Conservation (phyloP, 1,140 invertebrate species). For the Neomicropteryx cornuta region DNA sequence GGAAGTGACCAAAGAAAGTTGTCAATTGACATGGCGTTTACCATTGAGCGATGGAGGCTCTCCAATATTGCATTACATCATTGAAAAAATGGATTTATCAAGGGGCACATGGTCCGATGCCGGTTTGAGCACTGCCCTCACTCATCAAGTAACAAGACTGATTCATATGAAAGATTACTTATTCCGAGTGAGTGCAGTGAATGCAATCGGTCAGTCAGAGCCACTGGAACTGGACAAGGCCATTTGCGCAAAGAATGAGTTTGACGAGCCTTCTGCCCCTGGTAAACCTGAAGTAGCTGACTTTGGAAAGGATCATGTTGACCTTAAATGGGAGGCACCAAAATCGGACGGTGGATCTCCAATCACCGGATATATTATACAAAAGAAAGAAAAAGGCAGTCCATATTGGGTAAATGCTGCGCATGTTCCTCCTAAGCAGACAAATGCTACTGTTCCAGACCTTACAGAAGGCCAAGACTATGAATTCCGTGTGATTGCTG, state of each 20-base stretch:
- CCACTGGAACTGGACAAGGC: slow-evolving; percentile 74
- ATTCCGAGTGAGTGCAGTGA: slow-evolving; percentile 87
- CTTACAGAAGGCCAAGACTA: slow-evolving; percentile 91
- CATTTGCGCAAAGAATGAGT: slow-evolving; percentile 90
- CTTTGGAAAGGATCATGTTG: slow-evolving; percentile 89
- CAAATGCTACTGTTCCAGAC: slow-evolving; percentile 71
- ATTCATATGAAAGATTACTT: slow-evolving; percentile 90
- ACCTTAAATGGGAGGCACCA: slow-evolving; percentile 80
- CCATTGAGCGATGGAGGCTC: slow-evolving; percentile 85
- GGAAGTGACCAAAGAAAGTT: slow-evolving; percentile 83
- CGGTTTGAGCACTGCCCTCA: slow-evolving; percentile 73
- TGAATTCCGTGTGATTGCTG: slow-evolving; percentile 91
- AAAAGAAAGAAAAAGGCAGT: slow-evolving; percentile 90
- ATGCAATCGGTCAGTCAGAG: slow-evolving; percentile 91
- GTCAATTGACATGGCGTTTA: slow-evolving; percentile 70
- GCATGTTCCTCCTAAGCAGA: slow-evolving; percentile 71
- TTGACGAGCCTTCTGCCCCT: slow-evolving; percentile 84
- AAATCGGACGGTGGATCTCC: slow-evolving; percentile 84
- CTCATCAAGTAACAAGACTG: slow-evolving; percentile 73
- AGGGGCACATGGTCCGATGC: slow-evolving; percentile 93
- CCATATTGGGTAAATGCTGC: slow-evolving; percentile 83
- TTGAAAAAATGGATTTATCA: slow-evolving; percentile 95
- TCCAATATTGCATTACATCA: slow-evolving; percentile 89
- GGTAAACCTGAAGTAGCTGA: slow-evolving; percentile 81
- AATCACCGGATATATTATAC: slow-evolving; percentile 86